A percentile compares a stretch with the other conserved stretches of the same genome.
Evolutionary conservation across 2,797 vertebrate species (phyloP).

Genomic region (Bradypodion pumilum): DNA sequence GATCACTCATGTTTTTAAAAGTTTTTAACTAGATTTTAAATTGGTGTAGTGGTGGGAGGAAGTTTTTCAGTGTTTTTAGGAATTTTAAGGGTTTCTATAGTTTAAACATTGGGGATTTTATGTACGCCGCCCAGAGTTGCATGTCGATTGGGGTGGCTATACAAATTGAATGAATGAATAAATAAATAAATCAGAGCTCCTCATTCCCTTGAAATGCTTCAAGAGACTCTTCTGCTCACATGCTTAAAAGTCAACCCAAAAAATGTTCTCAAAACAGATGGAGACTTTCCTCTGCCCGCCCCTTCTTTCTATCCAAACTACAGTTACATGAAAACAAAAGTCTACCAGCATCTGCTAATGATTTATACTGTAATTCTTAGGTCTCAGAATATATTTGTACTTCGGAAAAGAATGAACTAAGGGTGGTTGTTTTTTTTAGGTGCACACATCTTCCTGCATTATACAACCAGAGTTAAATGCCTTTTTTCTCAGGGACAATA

Average conservation of each 20-base stretch:
- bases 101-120: too few species aligned
- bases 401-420: conserved; percentile 44
- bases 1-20: too few species aligned
- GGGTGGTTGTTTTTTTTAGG: conserved; percentile 23
- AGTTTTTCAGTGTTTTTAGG: too few species aligned
- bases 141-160: too few species aligned
- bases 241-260: conserved; percentile 40
- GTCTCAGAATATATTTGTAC: conserved; percentile 56
- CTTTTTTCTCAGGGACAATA: background rate
- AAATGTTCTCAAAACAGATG: conserved; percentile 33
- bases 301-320: conserved; percentile 37
- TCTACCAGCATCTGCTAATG: conserved; percentile 61
- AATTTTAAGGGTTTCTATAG: too few species aligned
- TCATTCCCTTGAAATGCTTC: conserved; percentile 31
- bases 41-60: too few species aligned
- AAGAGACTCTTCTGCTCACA: conserved; percentile 21
- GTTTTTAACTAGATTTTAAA: too few species aligned
- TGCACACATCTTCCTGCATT: conserved; percentile 32
- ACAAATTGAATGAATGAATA: too few species aligned
- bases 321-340: conserved; percentile 56
- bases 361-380: conserved; percentile 56
- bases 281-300: background rate
- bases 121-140: too few species aligned
- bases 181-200: background rate
- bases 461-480: background rate